Conservation (phyloP, 1,140 invertebrate genomes). For the Manduca sexta region DNA sequence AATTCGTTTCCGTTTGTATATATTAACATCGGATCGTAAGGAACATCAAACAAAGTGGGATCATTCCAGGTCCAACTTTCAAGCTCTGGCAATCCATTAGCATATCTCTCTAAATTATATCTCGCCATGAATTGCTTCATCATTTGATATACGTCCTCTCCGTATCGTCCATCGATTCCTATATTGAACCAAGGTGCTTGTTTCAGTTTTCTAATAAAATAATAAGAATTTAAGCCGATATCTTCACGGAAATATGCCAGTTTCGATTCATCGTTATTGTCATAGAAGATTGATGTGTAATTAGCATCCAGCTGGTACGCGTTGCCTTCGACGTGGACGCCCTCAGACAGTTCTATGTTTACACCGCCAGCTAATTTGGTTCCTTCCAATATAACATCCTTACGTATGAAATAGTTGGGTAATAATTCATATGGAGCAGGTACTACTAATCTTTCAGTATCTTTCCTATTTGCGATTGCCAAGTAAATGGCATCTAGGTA, state of each 20-base stretch:
- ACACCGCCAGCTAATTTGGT: constrained; percentile 33
- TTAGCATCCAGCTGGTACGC: constrained; percentile 49
- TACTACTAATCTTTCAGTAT: constrained; percentile 66
- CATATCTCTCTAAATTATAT: constrained; percentile 60
- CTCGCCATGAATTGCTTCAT: constrained; percentile 52
- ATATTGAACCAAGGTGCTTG: constrained; percentile 31
- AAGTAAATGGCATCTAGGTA: constrained; percentile 70
- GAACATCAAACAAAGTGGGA: constrained; percentile 17
- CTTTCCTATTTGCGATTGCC: constrained; percentile 64
- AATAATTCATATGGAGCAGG: constrained; percentile 73
- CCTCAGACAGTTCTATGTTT: constrained; percentile 18
- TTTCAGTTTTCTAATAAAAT: constrained; percentile 46
- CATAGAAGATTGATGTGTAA: constrained; percentile 43
- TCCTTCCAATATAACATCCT: constrained; percentile 50
- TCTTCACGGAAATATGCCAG: constrained; percentile 61
- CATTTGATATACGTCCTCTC: constrained; percentile 42
- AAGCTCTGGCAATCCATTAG: constrained; percentile 46
- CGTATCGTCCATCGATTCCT: constrained; percentile 23
- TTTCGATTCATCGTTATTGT: constrained; percentile 41
- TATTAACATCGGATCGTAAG: constrained; percentile 56
- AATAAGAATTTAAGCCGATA: constrained; percentile 56
- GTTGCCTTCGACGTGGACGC: constrained; percentile 47
- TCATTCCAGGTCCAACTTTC: constrained; percentile 41
- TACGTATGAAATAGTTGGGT: constrained; percentile 70
- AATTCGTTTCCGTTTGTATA: constrained; percentile 60